phyloP scores from a whole-genome alignment of 1,140 invertebrate genomes.

The Solenopsis invicta region DNA sequence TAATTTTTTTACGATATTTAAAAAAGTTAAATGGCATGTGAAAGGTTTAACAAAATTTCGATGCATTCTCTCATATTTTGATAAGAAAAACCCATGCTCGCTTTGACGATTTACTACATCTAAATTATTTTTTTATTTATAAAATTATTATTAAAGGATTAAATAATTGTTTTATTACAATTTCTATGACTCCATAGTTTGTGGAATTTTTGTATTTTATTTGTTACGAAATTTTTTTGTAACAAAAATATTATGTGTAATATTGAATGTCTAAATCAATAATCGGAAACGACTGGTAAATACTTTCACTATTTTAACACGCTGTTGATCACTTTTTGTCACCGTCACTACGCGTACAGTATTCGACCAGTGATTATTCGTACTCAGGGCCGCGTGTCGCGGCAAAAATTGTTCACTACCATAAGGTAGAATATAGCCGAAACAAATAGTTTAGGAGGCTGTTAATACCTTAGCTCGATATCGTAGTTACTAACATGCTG shows the following conservation, averaged over 20 bases:
- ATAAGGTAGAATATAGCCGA: slow-evolving; percentile 52
- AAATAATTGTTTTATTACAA: slow-evolving; percentile 34
- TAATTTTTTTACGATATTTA: slow-evolving; percentile 5
- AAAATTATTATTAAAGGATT: slow-evolving; percentile 11
- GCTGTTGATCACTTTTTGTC: background rate
- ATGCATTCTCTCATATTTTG: background rate
- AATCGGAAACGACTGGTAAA: slow-evolving; percentile 36
- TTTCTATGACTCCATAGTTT: background rate
- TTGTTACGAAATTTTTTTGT: background rate
- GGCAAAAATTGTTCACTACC: slow-evolving; percentile 9
- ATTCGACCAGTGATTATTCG: slow-evolving; percentile 23
- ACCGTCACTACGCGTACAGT: background rate
- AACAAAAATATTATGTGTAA: background rate
- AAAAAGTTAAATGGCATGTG: background rate
- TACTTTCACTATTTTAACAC: slow-evolving; percentile 44
- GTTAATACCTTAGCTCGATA: slow-evolving; percentile 66
- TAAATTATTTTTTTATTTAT: background rate
- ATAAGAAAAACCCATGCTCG: background rate
- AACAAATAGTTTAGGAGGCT: slow-evolving; percentile 57
- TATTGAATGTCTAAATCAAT: background rate
- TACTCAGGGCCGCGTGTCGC: slow-evolving; percentile 11
- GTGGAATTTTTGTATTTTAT: background rate
- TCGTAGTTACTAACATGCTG: slow-evolving; percentile 68
- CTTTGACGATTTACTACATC: background rate
- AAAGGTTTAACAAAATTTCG: background rate